Conservation (phyloP, 1,140 invertebrate genomes). For the Drosophila paulistorum region DNA sequence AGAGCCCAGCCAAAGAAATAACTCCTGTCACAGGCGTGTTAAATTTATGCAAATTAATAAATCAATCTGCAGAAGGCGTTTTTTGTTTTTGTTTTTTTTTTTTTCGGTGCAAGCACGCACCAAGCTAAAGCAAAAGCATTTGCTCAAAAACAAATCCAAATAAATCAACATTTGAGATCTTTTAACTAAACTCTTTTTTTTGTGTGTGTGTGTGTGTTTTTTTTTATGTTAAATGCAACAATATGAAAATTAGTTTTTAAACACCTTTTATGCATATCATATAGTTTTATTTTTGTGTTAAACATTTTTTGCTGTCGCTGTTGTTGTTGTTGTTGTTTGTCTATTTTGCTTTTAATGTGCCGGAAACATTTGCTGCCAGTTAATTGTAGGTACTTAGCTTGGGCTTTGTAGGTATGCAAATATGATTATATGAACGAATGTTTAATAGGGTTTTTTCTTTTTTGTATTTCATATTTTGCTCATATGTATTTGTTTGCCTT, state of each 20-base stretch:
- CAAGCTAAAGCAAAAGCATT: conserved; percentile 42
- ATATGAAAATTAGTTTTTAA: conserved; percentile 50
- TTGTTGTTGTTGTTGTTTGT: conserved; percentile 33
- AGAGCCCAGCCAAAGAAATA: conserved; percentile 26
- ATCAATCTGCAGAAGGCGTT: conserved; percentile 61
- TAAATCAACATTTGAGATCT: background rate
- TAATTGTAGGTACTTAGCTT: conserved; percentile 48
- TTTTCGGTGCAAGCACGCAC: conserved; percentile 34
- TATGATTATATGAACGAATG: conserved; percentile 32
- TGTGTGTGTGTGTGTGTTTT: background rate
- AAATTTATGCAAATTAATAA: conserved; percentile 81
- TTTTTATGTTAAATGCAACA: conserved; percentile 42
- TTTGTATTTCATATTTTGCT: background rate
- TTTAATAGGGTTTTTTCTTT: conserved; percentile 23
- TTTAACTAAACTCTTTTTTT: conserved; percentile 20
- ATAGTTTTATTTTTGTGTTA: conserved; percentile 21
- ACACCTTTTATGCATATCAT: conserved; percentile 30
- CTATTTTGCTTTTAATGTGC: conserved; percentile 56
- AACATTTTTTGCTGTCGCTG: conserved; percentile 20
- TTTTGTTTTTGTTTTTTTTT: conserved; percentile 24
- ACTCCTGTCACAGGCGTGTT: conserved; percentile 74
- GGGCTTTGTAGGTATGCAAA: conserved; percentile 27
- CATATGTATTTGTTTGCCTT: background rate
- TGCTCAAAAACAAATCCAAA: background rate
- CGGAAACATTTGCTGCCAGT: conserved; percentile 58